These are phyloP conservation scores for Acanthococcus lagerstroemiae DNA, from an alignment of 2,888 invertebrate species.

Conservation along the genomic window DNA sequence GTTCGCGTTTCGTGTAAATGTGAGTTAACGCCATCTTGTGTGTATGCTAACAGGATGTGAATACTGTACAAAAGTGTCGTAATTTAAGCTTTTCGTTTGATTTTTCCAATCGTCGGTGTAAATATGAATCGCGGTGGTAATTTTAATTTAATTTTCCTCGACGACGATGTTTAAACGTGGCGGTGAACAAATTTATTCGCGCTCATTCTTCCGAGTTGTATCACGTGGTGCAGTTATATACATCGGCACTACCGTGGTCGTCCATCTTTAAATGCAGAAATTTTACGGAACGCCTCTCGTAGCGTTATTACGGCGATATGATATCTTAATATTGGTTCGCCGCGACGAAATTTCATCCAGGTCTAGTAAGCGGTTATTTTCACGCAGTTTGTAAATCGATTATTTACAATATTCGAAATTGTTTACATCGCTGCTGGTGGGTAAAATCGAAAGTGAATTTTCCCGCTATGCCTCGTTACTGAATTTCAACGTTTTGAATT, in stretches of 20 bases:
- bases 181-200: conserved; percentile 10
- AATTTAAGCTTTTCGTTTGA: background rate
- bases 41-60: conserved; percentile 11
- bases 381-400: background rate
- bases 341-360: no score
- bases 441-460: conserved; percentile 5
- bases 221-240: conserved; percentile 24
- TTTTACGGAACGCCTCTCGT: background rate
- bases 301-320: background rate
- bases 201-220: conserved; percentile 17
- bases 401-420: background rate
- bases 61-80: conserved; percentile 8
- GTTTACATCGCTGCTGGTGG: background rate
- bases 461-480: background rate
- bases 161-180: conserved; percentile 25
- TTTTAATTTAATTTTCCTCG: conserved; percentile 4
- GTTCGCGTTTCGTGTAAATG: no score
- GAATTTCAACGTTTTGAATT: background rate
- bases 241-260: background rate
- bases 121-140: background rate
- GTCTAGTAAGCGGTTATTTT: background rate
- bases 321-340: no score
- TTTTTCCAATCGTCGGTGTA: background rate
- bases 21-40: conserved; percentile 28
- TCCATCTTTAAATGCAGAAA: background rate